phyloP scores from a whole-genome alignment of 2,888 invertebrate genomes.

The Ichneumoninae sp. region DNA sequence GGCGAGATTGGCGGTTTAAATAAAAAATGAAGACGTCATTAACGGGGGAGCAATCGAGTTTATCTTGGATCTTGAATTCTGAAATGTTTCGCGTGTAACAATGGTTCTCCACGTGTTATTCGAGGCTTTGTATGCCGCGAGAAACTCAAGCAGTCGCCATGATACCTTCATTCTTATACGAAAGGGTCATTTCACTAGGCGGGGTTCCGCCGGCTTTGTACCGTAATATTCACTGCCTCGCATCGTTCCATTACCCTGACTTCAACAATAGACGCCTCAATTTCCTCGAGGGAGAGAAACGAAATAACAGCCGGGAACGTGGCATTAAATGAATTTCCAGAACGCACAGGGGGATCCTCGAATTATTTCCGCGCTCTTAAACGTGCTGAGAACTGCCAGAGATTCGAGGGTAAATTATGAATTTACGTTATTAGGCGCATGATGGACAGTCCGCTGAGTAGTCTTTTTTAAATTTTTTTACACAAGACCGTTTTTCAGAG shows the following conservation, averaged over 20 bases:
- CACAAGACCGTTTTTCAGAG: not conserved
- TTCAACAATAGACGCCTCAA: conserved; percentile 49
- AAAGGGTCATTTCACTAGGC: conserved; percentile 54
- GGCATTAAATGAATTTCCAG: conserved; percentile 56
- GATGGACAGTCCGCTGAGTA: not conserved
- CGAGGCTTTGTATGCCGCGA: conserved; percentile 27
- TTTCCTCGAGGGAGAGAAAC: conserved; percentile 43
- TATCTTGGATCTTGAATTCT: conserved; percentile 12
- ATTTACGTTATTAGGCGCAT: conserved; percentile 31
- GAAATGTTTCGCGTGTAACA: conserved; percentile 43
- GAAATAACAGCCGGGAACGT: conserved; percentile 52
- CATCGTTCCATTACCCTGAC: conserved; percentile 52
- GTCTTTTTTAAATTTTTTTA: not conserved
- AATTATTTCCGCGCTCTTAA: conserved; percentile 16
- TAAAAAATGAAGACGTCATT: not conserved
- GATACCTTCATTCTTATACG: conserved; percentile 67
- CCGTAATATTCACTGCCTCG: conserved; percentile 64
- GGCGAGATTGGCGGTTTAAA: not conserved
- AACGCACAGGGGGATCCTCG: not conserved
- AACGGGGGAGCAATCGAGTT: not conserved
- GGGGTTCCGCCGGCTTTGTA: conserved; percentile 30
- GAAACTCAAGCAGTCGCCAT: conserved; percentile 44
- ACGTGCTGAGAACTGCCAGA: not conserved
- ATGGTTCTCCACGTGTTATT: conserved; percentile 49
- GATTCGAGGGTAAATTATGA: conserved; percentile 29